Evolutionary conservation across 2,888 invertebrate species (phyloP), one percentile per base, ranked within the genome.

Genomic region (Cataglyphis albicans): DNA sequence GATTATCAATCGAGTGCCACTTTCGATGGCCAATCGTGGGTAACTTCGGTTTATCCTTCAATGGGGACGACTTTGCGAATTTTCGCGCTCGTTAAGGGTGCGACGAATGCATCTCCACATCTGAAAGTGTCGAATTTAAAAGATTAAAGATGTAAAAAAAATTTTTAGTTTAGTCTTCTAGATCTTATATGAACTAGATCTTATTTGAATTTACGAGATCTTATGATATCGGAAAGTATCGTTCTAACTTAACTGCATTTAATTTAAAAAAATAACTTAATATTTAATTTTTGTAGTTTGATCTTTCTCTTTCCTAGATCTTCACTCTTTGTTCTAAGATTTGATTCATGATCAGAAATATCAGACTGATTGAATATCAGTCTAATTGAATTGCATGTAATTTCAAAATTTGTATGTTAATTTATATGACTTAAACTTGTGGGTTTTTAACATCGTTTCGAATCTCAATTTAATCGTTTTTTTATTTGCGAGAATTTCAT

Each of bases 1-100:
- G 90, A 90, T 90, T 90, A 90, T 90, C 90, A 90, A 91, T 91
- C 90, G 90, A 84, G 88, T 85, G 89, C 88, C 89, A 88, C 88
- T 90, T 90, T 90, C 83, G 85, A 38, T 68, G 68, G 81, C 83
- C 86, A 84, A 82, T 85, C 86, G 81, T 87, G 88, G 87, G 84
- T 89, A 88, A 87, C 90, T 90, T 81, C 63, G 72, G 63, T 81
- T 86, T 85, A 52, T 52, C 7, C 73, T 83, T 57, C 48, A 83
- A 63, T 59, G 35, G 41, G 44, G 44, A 44, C 59, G 78, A 70
- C 44, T 35, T 59, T 15, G 59, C 35, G 78, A 70, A 80, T 80
- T 80, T 76, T 80, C 12, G 6, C 7, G 10, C 25, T 59, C 59
- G 21, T 80, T 80, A n/a, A n/a, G 32, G 15, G 1, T 12, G 44